Conservation (phyloP, 64 coral and sea anemone genomes). For the Orbicella faveolata region DNA sequence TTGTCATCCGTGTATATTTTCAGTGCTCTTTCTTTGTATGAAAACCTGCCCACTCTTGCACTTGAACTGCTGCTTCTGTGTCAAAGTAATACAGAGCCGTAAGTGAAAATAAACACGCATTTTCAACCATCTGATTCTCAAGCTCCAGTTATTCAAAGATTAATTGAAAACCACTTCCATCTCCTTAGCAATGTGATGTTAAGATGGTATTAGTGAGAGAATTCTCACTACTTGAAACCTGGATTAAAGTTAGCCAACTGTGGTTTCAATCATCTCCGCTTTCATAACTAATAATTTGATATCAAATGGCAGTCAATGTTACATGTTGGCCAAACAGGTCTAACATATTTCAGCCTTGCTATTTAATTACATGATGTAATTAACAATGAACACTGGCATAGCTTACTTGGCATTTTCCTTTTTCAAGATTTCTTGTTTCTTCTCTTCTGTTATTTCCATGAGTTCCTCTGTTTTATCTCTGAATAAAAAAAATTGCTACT, state of each 20-base stretch:
- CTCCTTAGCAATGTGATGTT: too few species aligned
- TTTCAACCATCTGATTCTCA: background rate
- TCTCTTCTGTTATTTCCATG: slow-evolving; percentile 70
- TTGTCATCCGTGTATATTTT: slow-evolving; percentile 68
- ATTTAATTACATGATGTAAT: too few species aligned
- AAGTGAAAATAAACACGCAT: background rate
- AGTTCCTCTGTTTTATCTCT: slow-evolving; percentile 68
- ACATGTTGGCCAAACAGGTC: too few species aligned
- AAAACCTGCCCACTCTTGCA: slow-evolving; percentile 35
- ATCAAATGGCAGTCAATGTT: too few species aligned
- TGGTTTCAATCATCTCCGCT: too few species aligned
- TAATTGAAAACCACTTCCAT: too few species aligned
- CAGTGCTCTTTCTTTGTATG: slow-evolving; percentile 63
- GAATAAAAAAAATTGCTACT: background rate
- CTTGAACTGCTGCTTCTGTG: slow-evolving; percentile 31
- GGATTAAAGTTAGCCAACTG: too few species aligned
- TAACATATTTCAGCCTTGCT: too few species aligned
- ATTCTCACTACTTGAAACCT: too few species aligned
- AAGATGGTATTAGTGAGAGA: too few species aligned
- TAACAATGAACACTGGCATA: background rate
- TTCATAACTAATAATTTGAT: too few species aligned
- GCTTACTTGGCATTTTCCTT: slow-evolving; percentile 70
- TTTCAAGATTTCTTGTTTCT: slow-evolving; percentile 63
- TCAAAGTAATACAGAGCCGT: background rate
- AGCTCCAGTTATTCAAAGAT: background rate